Conservation (phyloP, 2,797 vertebrate species). For the Melopsittacus undulatus region DNA sequence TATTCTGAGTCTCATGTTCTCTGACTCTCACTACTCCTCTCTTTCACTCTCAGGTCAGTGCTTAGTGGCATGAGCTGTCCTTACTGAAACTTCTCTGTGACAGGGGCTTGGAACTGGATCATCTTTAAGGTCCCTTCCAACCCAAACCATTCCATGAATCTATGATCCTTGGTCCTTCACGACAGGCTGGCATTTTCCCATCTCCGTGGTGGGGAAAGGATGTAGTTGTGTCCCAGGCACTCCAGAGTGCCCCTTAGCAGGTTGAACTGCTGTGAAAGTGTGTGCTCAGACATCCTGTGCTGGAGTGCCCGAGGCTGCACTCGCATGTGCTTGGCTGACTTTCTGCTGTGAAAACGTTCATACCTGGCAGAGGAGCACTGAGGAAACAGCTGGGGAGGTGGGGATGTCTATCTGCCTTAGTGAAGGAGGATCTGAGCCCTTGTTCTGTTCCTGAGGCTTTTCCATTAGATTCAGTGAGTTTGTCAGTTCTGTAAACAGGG, state of each 20-base stretch:
- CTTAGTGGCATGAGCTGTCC: neutral
- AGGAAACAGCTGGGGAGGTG: neutral
- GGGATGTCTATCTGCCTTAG: neutral
- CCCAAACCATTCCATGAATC: neutral
- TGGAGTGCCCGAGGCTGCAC: neutral
- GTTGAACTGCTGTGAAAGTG: neutral
- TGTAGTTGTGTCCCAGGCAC: neutral
- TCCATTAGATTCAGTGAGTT: neutral
- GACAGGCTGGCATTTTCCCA: neutral
- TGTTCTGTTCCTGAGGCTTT: neutral
- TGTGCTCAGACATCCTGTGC: neutral
- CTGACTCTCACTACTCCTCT: neutral
- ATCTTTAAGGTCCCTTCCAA: neutral
- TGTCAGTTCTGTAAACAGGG: neutral
- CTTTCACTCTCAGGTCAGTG: no score
- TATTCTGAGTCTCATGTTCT: neutral
- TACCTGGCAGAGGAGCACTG: neutral
- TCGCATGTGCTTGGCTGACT: neutral
- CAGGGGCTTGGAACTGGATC: neutral
- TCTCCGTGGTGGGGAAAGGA: neutral
- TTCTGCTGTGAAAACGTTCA: neutral
- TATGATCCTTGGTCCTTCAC: neutral
- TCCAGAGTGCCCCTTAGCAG: neutral
- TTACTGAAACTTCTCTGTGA: neutral
- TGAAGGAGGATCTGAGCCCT: neutral